Conservation (phyloP, 1,140 invertebrate species). For the Platyscapa corneri region DNA sequence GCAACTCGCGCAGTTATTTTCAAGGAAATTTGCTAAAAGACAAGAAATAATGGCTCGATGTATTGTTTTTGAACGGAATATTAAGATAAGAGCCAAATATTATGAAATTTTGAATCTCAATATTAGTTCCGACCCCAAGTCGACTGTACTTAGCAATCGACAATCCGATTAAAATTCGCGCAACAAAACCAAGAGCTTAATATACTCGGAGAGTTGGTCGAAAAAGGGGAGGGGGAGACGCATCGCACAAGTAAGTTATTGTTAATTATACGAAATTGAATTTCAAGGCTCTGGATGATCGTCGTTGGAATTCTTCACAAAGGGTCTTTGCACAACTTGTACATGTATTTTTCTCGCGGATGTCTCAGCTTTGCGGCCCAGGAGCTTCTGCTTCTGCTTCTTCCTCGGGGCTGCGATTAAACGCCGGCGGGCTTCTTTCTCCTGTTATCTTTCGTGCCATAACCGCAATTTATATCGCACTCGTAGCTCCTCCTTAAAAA, state of each 20-base stretch:
- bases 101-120: slow-evolving; percentile 37
- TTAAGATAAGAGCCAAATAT: slow-evolving; percentile 29
- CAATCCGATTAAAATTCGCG: slow-evolving; percentile 46
- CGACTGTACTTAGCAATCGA: neutral
- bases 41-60: neutral
- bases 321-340: neutral
- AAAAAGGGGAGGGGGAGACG: neutral
- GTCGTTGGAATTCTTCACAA: neutral
- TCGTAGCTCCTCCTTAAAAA: slow-evolving; percentile 21
- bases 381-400: neutral
- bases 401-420: slow-evolving; percentile 4
- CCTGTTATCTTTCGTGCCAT: neutral
- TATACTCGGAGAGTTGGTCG: neutral
- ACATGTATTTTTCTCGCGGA: neutral
- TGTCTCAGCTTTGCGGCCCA: neutral
- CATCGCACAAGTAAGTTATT: slow-evolving; percentile 30
- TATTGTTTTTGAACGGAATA: slow-evolving; percentile 31
- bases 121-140: slow-evolving; percentile 3
- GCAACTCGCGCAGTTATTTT: no score
- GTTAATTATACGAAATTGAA: slow-evolving; percentile 45
- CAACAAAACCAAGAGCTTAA: slow-evolving; percentile 21
- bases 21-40: neutral
- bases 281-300: slow-evolving; percentile 21
- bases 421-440: neutral
- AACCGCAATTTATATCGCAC: slow-evolving; percentile 40